A percentile compares a stretch with the other conserved stretches of the same genome.
phyloP scores from a whole-genome alignment of 2,797 vertebrate species.

The Ispidina picta region DNA sequence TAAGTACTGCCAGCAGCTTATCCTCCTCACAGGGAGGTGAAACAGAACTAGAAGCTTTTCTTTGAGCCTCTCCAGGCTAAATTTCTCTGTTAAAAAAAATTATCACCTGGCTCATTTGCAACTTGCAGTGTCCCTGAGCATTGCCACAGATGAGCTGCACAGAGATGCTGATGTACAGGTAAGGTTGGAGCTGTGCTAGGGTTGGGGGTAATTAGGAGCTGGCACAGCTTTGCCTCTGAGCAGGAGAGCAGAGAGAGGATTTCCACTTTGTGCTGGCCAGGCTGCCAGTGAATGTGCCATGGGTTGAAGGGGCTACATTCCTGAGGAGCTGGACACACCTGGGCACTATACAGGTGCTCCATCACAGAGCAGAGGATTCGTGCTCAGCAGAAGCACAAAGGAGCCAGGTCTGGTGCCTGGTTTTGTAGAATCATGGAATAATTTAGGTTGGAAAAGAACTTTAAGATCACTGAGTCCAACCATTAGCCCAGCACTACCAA shows the following conservation, averaged over 20 bases:
- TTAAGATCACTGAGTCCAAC: neutral
- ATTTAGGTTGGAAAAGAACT: neutral
- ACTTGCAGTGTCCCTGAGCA: fast-evolving
- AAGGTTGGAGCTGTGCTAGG: neutral
- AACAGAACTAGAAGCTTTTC: neutral
- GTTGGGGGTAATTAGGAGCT: neutral
- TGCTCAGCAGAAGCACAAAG: neutral
- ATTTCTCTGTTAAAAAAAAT: neutral
- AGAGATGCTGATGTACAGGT: neutral
- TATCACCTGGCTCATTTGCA: neutral
- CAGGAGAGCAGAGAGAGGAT: neutral
- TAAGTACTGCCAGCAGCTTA: neutral
- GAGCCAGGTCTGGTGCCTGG: neutral
- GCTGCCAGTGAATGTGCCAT: neutral
- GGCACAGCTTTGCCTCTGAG: neutral
- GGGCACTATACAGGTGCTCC: neutral
- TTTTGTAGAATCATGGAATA: neutral
- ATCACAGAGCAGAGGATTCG: neutral
- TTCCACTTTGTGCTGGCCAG: neutral
- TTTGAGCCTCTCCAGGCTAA: neutral
- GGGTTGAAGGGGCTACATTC: neutral
- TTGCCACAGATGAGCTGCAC: fast-evolving
- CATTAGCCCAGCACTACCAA: neutral
- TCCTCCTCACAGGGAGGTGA: neutral
- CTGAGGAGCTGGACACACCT: neutral